phyloP scores from a whole-genome alignment of 2,888 invertebrate genomes.

The Drosophila quasianomalipes region DNA sequence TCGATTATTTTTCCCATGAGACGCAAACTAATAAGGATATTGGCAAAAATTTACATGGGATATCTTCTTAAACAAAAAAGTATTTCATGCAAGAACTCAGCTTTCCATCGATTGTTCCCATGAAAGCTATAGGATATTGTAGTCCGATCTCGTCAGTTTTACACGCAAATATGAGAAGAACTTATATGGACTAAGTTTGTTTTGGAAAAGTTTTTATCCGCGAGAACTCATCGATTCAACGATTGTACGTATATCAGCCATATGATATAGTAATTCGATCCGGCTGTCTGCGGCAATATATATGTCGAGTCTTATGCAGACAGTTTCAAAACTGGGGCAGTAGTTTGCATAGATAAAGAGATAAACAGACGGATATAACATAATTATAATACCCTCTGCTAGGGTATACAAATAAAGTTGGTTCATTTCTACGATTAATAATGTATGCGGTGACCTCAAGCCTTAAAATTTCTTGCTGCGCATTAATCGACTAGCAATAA shows the following conservation, averaged over 20 bases:
- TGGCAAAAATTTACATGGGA: not conserved
- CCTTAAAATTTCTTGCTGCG: conserved; percentile 11
- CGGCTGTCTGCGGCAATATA: not conserved
- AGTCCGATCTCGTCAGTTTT: not conserved
- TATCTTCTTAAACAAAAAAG: not conserved
- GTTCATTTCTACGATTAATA: not conserved
- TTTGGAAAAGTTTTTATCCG: not conserved
- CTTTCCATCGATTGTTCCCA: not conserved
- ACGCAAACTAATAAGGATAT: too few species aligned
- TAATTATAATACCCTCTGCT: not conserved
- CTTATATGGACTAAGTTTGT: not conserved
- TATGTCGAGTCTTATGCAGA: not conserved
- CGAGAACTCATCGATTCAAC: not conserved
- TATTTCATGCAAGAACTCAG: not conserved
- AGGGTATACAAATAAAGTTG: not conserved
- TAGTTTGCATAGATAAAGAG: not conserved
- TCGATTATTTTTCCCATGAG: not conserved
- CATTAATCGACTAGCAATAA: not conserved
- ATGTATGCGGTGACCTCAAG: conserved; percentile 38
- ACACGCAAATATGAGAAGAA: not conserved
- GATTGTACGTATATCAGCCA: not conserved
- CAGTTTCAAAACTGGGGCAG: not conserved
- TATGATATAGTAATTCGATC: not conserved
- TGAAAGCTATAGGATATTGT: not conserved
- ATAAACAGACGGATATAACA: not conserved